A percentile compares a stretch with the other conserved stretches of the same genome.
phyloP scores from a whole-genome alignment of 2,888 invertebrate species.

The Scaptomyza flava region DNA sequence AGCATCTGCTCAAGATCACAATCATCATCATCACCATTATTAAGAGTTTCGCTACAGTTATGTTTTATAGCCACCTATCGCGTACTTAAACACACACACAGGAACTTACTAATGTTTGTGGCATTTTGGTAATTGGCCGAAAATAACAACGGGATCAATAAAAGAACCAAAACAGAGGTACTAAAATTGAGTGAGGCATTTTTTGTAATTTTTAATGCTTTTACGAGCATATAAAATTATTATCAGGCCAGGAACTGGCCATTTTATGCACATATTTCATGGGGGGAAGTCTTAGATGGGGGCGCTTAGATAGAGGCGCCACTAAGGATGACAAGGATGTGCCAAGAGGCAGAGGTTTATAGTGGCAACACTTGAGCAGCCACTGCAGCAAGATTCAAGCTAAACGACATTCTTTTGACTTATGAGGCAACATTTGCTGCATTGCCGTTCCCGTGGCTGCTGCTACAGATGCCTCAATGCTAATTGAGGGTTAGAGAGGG shows the following conservation, averaged over 20 bases:
- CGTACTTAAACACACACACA: background rate
- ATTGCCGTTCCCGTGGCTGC: constrained; percentile 22
- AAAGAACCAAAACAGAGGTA: constrained; percentile 7
- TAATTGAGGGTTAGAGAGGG: constrained; percentile 68
- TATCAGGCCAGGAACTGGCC: constrained; percentile 39
- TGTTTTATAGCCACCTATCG: constrained; percentile 40
- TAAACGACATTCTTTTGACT: constrained; percentile 68
- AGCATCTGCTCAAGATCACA: constrained; percentile 33
- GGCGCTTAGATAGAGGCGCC: constrained; percentile 58
- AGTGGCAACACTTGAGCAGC: constrained; percentile 54
- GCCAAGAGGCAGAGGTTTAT: constrained; percentile 20
- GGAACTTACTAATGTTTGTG: constrained; percentile 1
- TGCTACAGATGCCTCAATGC: constrained; percentile 39
- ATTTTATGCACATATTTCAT: constrained; percentile 54
- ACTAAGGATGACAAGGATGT: constrained; percentile 32
- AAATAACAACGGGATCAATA: constrained; percentile 23
- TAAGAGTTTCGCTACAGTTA: constrained; percentile 8
- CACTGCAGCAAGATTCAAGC: constrained; percentile 59
- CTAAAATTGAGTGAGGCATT: constrained; percentile 13
- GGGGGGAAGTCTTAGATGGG: constrained; percentile 59
- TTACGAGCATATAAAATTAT: constrained; percentile 76
- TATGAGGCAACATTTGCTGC: constrained; percentile 57
- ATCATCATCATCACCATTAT: constrained; percentile 15
- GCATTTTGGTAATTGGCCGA: constrained; percentile 51
- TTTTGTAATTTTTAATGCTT: constrained; percentile 69